Evolutionary conservation across 2,888 invertebrate species (phyloP), one percentile per base, ranked within the genome.

Genomic region (Sisyra nigra): DNA sequence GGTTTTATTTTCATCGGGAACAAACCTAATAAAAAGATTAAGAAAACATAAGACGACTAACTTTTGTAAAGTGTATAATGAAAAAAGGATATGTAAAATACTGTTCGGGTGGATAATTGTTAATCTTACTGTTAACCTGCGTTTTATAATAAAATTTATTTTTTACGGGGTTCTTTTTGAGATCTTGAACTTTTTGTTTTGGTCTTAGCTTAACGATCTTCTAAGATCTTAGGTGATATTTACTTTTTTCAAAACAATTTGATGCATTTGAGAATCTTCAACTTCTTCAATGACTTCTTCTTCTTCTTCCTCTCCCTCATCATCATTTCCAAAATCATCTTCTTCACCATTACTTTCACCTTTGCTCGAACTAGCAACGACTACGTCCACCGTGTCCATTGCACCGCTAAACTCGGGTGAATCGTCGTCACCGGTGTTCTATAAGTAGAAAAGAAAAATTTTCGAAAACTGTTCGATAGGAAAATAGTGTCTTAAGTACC

Each of bases 331-430:
- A 41, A 29, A 29, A 17, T 11, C 48, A 15, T 46, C 52, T 14
- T 48, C 50, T 37, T 48, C 48, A 5, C 24, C 24, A 24, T 24
- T 24, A 7, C 24, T 24, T 6, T 45, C 49, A 14, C 52, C 52
- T 40, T 52, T 51, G 14, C 47, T 48, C 15, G 44, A 30, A 9
- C 45, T 42, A 18, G 47, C 45, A 11, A 47, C 41, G 7, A 47
- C 44, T 17, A 45, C 44, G 4, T 37, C 40, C 9, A 47, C 45
- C 29, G 40, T 31, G 7, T 47, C 47, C 44, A 47, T 41, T 9
- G 42, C 19, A n/a, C 17, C 33, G n/a, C 18, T 24, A 14, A 13
- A 32, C 24, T 37, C 31, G n/a, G 39, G 29, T 24, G 30, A 35
- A 34, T 38, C 36, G 30, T 47, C 38, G 37, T 44, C n/a, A n/a